Base-by-base conservation (phyloP, 1,140 invertebrate species). In the Spodoptera litura region DNA sequence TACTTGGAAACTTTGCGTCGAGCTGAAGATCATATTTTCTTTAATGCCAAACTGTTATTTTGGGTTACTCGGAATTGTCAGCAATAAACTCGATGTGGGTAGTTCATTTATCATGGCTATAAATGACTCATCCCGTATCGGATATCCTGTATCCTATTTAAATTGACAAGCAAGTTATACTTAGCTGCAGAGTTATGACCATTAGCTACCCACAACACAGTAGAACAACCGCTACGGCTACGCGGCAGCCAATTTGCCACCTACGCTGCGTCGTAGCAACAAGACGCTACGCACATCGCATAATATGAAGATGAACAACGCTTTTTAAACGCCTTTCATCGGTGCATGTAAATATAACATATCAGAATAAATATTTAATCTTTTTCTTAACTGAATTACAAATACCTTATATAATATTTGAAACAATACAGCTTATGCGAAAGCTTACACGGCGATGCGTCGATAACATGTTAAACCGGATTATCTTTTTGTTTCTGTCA, bases 381-480 rank as follows among this genome's bases (percentile, higher is more conserved):
- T 3, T 25, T 38, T 35, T 13, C n/a, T 66, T 66, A n/a, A 49
- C 38, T 66, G 38, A 49, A 20, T 66, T 66, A 49, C 44, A 49
- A 66, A 64, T 38, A 66, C 20, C 38, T 12, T 15, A 61, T 61
- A 44, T 51, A 11, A 20, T 12, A 49, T 49, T 66, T 66, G 20
- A 51, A 66, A 49, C 38, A 66, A 15, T 3, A 12, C 8, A 49
- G 38, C 62, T 66, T 66, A 25, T 66, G 20, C 10, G n/a, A 49
- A 49, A 66, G 62, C 62, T 49, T 31, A 31, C 49, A 51, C 1
- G 52, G 31, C 70, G 70, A 27, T 44, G 31, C 52, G 58, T 70
- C 55, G 55, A 78, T 15, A n/a, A 52, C n/a, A 61, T 72, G 53
- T 49, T 66, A 77, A 82, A 35, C 68, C 70, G 70, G 68, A 79